Conservation (phyloP, 1,140 invertebrate species). For the Pachypeltis micranthus region DNA sequence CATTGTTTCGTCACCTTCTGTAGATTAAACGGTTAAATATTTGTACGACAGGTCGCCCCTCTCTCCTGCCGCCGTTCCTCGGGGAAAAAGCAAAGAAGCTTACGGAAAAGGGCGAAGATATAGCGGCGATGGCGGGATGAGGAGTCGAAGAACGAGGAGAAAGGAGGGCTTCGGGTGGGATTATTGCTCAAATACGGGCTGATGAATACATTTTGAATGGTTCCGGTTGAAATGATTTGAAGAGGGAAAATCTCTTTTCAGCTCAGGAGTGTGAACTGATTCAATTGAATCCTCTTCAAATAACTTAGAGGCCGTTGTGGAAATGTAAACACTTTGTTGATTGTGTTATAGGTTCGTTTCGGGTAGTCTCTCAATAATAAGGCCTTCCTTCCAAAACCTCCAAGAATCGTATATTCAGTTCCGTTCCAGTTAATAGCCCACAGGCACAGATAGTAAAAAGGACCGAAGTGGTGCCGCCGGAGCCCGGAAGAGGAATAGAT, state of each 20-base stretch:
- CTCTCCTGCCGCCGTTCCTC: neutral
- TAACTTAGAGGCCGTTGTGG: too few species aligned
- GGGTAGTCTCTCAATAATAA: too few species aligned
- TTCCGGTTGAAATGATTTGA: neutral
- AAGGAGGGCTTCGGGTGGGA: neutral
- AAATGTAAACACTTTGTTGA: too few species aligned
- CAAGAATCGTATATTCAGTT: too few species aligned
- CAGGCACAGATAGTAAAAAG: too few species aligned
- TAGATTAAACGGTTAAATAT: slow-evolving; percentile 3
- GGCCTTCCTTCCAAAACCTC: too few species aligned
- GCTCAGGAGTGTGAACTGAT: neutral
- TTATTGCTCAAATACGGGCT: slow-evolving; percentile 3
- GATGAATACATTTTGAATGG: slow-evolving; percentile 9
- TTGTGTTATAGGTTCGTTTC: too few species aligned
- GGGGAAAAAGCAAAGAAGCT: neutral
- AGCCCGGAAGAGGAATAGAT: too few species aligned
- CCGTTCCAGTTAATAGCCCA: too few species aligned
- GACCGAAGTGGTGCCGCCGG: too few species aligned
- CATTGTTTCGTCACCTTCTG: neutral
- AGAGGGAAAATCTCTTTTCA: neutral
- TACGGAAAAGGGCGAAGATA: neutral
- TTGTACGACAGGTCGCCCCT: neutral
- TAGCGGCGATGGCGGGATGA: too few species aligned
- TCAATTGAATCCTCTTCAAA: neutral
- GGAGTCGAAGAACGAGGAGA: too few species aligned